Evolutionary conservation across 2,113 vertebrate species (phyloP).

Genomic region (Lonchura striata): DNA sequence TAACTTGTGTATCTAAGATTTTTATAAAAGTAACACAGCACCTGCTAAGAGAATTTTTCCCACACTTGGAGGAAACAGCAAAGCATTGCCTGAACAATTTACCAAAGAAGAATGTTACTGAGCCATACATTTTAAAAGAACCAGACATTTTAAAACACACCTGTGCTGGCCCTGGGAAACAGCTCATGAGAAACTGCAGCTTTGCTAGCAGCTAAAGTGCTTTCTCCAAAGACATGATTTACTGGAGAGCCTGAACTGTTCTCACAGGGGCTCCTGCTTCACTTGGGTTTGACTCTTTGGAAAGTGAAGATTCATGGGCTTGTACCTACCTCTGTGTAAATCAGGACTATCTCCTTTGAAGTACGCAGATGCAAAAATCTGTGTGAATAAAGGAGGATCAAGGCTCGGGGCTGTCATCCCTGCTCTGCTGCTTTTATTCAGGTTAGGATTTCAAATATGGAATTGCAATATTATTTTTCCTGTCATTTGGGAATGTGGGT

Average conservation of each 20-base stretch:
- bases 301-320: constrained; percentile 38
- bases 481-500: constrained; percentile 52
- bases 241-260: constrained; percentile 24
- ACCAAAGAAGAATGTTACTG: constrained; percentile 8
- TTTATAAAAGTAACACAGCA: not conserved
- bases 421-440: constrained; percentile 39
- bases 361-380: constrained; percentile 3
- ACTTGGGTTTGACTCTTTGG: not conserved
- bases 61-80: not conserved
- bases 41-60: not conserved
- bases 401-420: not conserved
- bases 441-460: constrained; percentile 49
- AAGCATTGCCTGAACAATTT: not conserved
- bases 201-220: not conserved
- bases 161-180: constrained; percentile 20
- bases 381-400: not conserved
- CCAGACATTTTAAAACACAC: constrained; percentile 17
- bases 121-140: constrained; percentile 13
- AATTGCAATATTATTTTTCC: constrained; percentile 1
- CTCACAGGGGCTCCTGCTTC: not conserved
- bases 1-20: not conserved
- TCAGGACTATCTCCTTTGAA: constrained; percentile 48
- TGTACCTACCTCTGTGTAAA: constrained; percentile 18
- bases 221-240: constrained; percentile 8
- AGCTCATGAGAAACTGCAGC: not conserved